Conservation (phyloP, 2,888 invertebrate genomes). For the Acrobasis suavella region DNA sequence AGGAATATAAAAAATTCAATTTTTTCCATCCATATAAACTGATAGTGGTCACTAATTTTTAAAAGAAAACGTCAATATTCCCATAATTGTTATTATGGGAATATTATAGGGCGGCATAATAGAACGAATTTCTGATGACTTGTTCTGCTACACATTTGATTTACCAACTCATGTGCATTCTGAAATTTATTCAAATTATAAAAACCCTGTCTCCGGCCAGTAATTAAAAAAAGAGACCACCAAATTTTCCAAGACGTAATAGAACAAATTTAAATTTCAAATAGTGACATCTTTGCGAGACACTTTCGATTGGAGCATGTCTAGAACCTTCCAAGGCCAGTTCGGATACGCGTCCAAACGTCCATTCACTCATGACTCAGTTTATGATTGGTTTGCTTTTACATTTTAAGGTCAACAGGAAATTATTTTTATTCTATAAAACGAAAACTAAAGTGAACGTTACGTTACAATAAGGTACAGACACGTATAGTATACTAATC, state of each 20-base stretch:
- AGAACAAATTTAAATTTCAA: conserved; percentile 20
- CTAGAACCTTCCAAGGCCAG: conserved; percentile 36
- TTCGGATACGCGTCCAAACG: conserved; percentile 8
- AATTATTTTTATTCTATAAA: conserved; percentile 27
- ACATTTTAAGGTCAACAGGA: conserved; percentile 40
- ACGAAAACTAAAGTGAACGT: conserved; percentile 2
- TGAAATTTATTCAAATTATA: not conserved
- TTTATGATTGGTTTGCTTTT: conserved; percentile 30
- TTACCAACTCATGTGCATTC: not conserved
- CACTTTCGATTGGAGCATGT: conserved; percentile 35
- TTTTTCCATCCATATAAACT: no score
- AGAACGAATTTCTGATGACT: no score
- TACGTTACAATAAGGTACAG: not conserved
- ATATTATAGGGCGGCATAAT: no score
- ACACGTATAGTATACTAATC: not conserved
- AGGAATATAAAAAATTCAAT: no score
- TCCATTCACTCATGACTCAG: conserved; percentile 29
- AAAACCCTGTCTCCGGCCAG: not conserved
- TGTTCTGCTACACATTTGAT: no score
- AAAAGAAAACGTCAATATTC: no score
- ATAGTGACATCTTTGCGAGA: conserved; percentile 22
- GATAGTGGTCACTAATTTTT: no score
- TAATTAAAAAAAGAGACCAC: not conserved
- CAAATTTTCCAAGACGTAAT: conserved; percentile 6
- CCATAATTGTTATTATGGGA: no score